These are phyloP conservation scores for Sitobion miscanthi DNA, from an alignment of 1,140 invertebrate genomes.

Conservation along the genomic window DNA sequence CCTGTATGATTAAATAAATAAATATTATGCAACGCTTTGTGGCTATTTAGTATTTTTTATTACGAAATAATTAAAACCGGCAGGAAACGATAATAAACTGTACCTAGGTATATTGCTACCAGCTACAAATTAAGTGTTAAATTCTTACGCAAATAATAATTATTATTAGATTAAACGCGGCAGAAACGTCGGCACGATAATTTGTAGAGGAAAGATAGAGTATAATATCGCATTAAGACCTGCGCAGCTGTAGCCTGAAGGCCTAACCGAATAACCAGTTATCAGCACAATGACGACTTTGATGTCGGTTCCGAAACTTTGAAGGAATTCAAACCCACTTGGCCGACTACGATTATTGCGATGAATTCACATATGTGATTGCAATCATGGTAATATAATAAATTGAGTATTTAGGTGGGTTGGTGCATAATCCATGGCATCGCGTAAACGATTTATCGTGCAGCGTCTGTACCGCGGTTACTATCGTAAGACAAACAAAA, in stretches of 20 bases:
- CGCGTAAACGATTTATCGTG: not conserved
- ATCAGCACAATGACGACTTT: not conserved
- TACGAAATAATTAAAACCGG: no score
- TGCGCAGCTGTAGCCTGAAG: not conserved
- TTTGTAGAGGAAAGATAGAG: no score
- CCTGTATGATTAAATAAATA: no score
- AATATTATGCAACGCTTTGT: no score
- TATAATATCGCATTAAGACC: not conserved
- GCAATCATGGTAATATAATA: not conserved
- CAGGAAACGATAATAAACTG: no score
- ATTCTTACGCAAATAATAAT: no score
- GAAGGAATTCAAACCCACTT: not conserved
- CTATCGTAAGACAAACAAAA: not conserved
- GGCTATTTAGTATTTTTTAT: no score
- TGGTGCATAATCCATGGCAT: not conserved
- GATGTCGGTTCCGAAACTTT: not conserved
- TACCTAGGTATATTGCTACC: no score
- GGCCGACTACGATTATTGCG: not conserved
- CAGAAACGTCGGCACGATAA: no score
- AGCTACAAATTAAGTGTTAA: no score
- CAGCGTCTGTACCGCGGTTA: not conserved
- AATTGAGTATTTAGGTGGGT: not conserved
- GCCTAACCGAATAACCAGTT: not conserved
- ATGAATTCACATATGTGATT: not conserved
- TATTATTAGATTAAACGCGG: no score